Percentiles rank a stretch among this genome's conserved stretches.
These are phyloP conservation scores for Portevinia maculata DNA, from an alignment of 2,888 invertebrate species.

Conservation along the genomic window DNA sequence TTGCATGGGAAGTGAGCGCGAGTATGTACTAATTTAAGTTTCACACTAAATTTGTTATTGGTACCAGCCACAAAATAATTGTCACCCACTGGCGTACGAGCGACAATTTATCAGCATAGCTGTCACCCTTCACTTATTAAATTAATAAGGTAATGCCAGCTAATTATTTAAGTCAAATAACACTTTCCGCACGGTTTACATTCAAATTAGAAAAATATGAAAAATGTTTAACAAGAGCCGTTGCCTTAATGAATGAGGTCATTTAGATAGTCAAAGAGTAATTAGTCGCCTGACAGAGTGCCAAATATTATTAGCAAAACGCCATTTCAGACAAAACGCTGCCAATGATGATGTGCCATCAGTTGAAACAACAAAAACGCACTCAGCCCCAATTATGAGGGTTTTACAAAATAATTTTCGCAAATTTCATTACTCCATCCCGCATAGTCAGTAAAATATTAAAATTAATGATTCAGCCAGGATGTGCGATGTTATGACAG, in stretches of 20 bases:
- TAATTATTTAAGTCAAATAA: constrained; percentile 52
- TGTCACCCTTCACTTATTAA: constrained; percentile 27
- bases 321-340: constrained; percentile 5
- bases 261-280: constrained; percentile 34
- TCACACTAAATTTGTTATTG: background rate
- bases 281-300: constrained; percentile 24
- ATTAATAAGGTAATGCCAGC: constrained; percentile 34
- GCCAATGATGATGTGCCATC: constrained; percentile 17
- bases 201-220: constrained; percentile 37
- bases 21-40: background rate
- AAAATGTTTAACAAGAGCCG: constrained; percentile 27
- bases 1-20: too few species aligned
- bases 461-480: constrained; percentile 48
- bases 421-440: constrained; percentile 22
- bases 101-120: constrained; percentile 3
- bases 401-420: constrained; percentile 55
- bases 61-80: too few species aligned
- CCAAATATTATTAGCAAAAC: constrained; percentile 10
- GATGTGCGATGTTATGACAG: constrained; percentile 19
- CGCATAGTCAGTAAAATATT: constrained; percentile 11
- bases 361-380: background rate
- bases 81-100: too few species aligned
- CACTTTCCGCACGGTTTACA: constrained; percentile 35
- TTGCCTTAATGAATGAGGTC: constrained; percentile 36
- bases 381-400: constrained; percentile 33